These are phyloP conservation scores for Drepana falcataria DNA, from an alignment of 2,888 invertebrate genomes.

Conservation along the genomic window DNA sequence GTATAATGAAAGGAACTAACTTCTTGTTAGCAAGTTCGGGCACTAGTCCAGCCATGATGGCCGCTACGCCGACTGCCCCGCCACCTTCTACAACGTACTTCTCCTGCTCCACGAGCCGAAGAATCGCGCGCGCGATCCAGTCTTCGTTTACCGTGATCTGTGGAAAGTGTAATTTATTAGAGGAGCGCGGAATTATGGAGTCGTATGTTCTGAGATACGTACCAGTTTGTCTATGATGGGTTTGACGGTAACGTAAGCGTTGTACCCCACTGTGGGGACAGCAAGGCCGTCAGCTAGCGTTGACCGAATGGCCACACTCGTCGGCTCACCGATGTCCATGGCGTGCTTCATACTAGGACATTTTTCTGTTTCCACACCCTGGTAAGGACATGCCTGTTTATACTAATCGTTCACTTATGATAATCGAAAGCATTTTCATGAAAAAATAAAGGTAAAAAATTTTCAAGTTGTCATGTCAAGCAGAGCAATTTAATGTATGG, in stretches of 20 bases:
- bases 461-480: too few species aligned
- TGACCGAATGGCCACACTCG: conserved; percentile 82
- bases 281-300: conserved; percentile 94
- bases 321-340: conserved; percentile 83
- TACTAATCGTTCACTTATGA: neutral
- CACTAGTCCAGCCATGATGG: conserved; percentile 88
- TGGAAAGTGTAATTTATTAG: neutral
- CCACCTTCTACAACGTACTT: conserved; percentile 96
- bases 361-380: conserved; percentile 95
- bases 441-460: too few species aligned
- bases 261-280: conserved; percentile 91
- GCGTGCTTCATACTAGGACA: conserved; percentile 92
- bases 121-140: conserved; percentile 89
- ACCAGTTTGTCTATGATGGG: conserved; percentile 88
- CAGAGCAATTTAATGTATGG: too few species aligned
- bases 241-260: conserved; percentile 87
- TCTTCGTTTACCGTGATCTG: conserved; percentile 88
- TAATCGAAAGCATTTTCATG: neutral
- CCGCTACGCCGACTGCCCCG: conserved; percentile 91
- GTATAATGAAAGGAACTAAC: conserved; percentile 57
- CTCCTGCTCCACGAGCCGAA: conserved; percentile 88
- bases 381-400: conserved; percentile 8
- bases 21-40: conserved; percentile 90
- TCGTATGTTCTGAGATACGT: conserved; percentile 18
- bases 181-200: too few species aligned